These are phyloP conservation scores for Bombyx huttoni DNA, from an alignment of 2,888 invertebrate species.

Conservation along the genomic window DNA sequence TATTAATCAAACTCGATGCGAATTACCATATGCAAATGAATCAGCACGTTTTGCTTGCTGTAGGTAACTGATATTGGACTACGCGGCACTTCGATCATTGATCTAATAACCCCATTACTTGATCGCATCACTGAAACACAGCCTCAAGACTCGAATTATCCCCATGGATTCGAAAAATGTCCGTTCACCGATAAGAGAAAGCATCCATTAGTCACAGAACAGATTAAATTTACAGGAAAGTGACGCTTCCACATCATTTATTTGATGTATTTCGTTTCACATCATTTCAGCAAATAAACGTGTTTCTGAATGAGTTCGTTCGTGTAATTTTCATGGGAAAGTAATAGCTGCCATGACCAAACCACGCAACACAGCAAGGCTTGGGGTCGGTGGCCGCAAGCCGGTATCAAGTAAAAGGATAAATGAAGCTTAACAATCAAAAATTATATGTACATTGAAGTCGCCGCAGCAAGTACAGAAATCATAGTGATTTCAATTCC, in stretches of 20 bases:
- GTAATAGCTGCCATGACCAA: constrained; percentile 69
- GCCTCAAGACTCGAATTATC: constrained; percentile 24
- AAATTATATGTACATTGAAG: constrained; percentile 25
- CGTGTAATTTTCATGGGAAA: constrained; percentile 43
- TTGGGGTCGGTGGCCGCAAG: constrained; percentile 80
- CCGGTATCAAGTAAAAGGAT: constrained; percentile 62
- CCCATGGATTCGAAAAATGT: constrained; percentile 27
- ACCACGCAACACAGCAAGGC: constrained; percentile 71
- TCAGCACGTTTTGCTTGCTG: constrained; percentile 64
- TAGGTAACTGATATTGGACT: constrained; percentile 49
- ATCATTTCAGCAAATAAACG: constrained; percentile 33
- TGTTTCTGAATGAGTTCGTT: constrained; percentile 1
- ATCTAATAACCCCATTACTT: constrained; percentile 64
- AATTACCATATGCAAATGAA: constrained; percentile 63
- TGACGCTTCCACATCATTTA: constrained; percentile 42
- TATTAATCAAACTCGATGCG: constrained; percentile 13
- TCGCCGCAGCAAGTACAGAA: constrained; percentile 17
- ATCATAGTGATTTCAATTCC: constrained; percentile 16
- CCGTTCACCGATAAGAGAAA: constrained; percentile 62
- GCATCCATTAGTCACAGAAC: constrained; percentile 55
- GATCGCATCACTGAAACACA: constrained; percentile 24
- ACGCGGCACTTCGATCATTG: constrained; percentile 64
- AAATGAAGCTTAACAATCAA: constrained; percentile 44
- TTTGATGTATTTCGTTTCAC: constrained; percentile 40
- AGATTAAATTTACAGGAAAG: constrained; percentile 53